phyloP scores from a whole-genome alignment of 2,888 invertebrate species.

The Hemithea aestivaria region DNA sequence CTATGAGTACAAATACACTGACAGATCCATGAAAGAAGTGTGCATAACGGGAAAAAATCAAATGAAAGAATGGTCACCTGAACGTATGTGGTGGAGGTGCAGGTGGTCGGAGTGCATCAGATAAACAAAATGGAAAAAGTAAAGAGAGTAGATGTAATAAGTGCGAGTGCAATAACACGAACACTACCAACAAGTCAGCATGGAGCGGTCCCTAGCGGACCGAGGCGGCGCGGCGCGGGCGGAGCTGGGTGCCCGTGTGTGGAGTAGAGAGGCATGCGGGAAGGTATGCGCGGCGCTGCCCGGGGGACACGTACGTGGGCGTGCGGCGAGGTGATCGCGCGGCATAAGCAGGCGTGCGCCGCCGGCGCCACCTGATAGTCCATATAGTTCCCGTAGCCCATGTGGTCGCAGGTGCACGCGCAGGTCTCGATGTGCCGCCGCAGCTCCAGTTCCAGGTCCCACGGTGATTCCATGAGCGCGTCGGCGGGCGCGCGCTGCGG shows the following conservation, averaged over 20 bases:
- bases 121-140: too few species aligned
- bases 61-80: too few species aligned
- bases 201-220: constrained; percentile 48
- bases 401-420: constrained; percentile 94
- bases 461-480: constrained; percentile 75
- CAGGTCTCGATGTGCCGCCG: constrained; percentile 93
- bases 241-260: constrained; percentile 6
- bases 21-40: too few species aligned
- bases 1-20: too few species aligned
- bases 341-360: constrained; percentile 72
- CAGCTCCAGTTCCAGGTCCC: constrained; percentile 89
- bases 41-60: too few species aligned
- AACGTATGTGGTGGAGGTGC: too few species aligned
- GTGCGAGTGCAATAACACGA: constrained; percentile 18
- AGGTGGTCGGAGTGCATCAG: too few species aligned
- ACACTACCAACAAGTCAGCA: constrained; percentile 50
- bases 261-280: constrained; percentile 41
- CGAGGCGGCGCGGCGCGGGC: constrained; percentile 17
- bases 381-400: constrained; percentile 95
- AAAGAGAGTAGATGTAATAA: constrained; percentile 1
- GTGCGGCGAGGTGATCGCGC: constrained; percentile 75
- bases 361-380: constrained; percentile 88
- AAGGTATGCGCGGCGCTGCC: constrained; percentile 27
- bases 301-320: constrained; percentile 64
- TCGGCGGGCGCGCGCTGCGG: constrained; percentile 60